phyloP scores from a whole-genome alignment of 2,113 vertebrate genomes.

The Alexandromys fortis region DNA sequence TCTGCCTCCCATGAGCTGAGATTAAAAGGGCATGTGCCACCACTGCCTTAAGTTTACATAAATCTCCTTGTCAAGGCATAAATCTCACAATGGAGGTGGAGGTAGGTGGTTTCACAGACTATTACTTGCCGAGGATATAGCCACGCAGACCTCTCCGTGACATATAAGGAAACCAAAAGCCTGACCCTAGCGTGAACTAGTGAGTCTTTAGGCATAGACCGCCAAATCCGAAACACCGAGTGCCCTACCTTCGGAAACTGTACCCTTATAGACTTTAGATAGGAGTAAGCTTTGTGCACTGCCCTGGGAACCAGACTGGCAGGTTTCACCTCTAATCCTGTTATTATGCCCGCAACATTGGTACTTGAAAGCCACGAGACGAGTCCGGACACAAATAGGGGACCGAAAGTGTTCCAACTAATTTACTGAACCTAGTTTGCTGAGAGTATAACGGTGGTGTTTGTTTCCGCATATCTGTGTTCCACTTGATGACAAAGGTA shows the following conservation, averaged over 20 bases:
- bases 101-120: not conserved
- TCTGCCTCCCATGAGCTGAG: not conserved
- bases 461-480: rapidly evolving
- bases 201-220: not conserved
- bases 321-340: not conserved
- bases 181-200: not conserved
- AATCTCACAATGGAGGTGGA: not conserved
- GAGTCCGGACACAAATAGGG: too few relatives aligned
- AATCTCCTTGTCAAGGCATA: not conserved
- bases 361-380: too few relatives aligned
- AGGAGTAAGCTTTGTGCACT: not conserved
- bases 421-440: too few relatives aligned
- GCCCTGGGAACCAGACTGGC: not conserved
- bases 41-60: not conserved
- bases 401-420: not conserved
- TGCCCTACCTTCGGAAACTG: rapidly evolving
- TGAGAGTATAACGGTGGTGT: not conserved
- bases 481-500: rapidly evolving
- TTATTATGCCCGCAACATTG: rapidly evolving
- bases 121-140: too few relatives aligned
- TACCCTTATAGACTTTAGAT: too few relatives aligned
- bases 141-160: not conserved
- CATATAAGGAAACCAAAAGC: not conserved
- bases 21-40: not conserved
- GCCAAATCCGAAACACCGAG: too few relatives aligned